Evolutionary conservation across 2,113 vertebrate species (phyloP).

Genomic region (Paradoxurus hermaphroditus): DNA sequence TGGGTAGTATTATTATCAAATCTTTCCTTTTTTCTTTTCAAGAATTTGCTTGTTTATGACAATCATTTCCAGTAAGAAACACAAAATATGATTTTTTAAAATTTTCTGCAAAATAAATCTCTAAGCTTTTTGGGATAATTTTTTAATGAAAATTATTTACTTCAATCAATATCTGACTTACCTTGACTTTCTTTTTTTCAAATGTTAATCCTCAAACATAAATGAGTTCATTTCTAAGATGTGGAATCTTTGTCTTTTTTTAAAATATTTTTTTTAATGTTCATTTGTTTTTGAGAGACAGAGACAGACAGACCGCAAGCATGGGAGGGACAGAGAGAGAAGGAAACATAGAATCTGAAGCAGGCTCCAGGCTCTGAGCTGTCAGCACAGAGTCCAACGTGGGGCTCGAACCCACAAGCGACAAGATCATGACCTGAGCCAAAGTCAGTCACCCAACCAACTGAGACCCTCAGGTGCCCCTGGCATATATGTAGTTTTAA

Average conservation of each 20-base stretch:
- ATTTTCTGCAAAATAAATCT: not conserved
- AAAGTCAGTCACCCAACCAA: no score
- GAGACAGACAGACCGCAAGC: no score
- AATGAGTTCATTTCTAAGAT: not conserved
- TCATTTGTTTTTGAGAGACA: no score
- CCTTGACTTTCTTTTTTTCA: not conserved
- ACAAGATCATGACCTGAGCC: no score
- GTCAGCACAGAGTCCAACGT: no score
- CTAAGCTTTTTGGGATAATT: not conserved
- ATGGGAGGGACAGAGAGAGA: no score
- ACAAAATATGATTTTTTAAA: not conserved
- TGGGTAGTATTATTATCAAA: not conserved
- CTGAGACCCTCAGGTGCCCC: no score
- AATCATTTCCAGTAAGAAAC: not conserved
- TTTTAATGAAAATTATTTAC: not conserved
- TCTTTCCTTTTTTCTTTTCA: not conserved
- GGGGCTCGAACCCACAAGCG: no score
- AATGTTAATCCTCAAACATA: not conserved
- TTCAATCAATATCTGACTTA: not conserved
- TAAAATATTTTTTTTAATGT: no score
- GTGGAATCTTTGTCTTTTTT: no score
- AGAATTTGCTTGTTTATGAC: not conserved
- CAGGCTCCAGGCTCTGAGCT: no score
- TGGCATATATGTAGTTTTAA: not conserved
- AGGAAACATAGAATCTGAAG: no score